Evolutionary conservation across 2,888 invertebrate species (phyloP).

Genomic region (Thymelicus lineola): DNA sequence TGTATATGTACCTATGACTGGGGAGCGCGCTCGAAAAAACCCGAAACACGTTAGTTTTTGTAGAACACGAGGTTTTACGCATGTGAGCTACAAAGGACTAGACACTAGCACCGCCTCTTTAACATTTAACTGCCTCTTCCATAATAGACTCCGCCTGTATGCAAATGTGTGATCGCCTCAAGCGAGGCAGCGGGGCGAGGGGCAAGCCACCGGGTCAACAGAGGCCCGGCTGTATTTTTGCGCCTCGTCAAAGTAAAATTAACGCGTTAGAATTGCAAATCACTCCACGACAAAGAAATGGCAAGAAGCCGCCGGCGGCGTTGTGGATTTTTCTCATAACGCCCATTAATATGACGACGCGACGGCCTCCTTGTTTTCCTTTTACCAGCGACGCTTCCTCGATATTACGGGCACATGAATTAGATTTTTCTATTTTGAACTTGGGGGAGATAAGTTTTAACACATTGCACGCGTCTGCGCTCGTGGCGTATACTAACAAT

Average conservation of each 20-base stretch:
- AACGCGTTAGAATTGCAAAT: constrained; percentile 83
- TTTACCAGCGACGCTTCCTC: constrained; percentile 50
- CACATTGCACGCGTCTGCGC: constrained; percentile 50
- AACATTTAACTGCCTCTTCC: constrained; percentile 64
- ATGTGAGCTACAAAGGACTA: constrained; percentile 25
- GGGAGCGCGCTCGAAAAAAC: constrained; percentile 11
- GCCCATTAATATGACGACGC: constrained; percentile 61
- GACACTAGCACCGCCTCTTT: constrained; percentile 59
- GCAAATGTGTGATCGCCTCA: constrained; percentile 73
- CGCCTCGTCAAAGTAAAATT: constrained; percentile 82
- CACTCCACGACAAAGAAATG: constrained; percentile 77
- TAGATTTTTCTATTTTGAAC: constrained; percentile 59
- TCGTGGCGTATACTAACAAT: constrained; percentile 55
- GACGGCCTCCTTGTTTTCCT: constrained; percentile 56
- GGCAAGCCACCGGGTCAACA: constrained; percentile 48
- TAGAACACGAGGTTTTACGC: constrained; percentile 15
- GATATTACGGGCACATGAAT: constrained; percentile 61
- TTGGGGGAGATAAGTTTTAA: constrained; percentile 53
- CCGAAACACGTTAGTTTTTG: constrained; percentile 19
- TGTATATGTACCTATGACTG: constrained; percentile 16
- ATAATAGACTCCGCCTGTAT: constrained; percentile 77
- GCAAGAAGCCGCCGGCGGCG: constrained; percentile 66
- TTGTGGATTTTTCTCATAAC: constrained; percentile 79
- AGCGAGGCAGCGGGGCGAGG: constrained; percentile 52
- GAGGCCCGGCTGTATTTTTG: constrained; percentile 69